Base-by-base conservation (phyloP, 2,888 invertebrate species). In the Hipparchia semele region DNA sequence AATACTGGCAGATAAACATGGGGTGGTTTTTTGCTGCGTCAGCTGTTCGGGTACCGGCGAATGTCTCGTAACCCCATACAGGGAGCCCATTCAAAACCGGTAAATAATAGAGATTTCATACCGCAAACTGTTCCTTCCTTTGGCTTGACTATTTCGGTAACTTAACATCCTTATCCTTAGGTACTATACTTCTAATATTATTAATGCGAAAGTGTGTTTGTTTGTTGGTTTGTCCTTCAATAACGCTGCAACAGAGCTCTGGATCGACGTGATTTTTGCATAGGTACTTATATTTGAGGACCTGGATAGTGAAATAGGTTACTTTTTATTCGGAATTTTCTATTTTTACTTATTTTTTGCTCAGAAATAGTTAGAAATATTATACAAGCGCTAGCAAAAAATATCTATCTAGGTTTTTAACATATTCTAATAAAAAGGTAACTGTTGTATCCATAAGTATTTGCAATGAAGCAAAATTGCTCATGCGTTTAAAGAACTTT, bases 11-110 rank as follows among this genome's bases (percentile, higher is more conserved):
- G 39, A 45, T 60, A 51, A 59, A 59, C 51, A 51, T 56, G 86
- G 88, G 89, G 89, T 82, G 45, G 74, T 79, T 86, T 89, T 90
- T 89, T 89, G 87, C 79, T 81, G 70, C 84, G 88, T 90, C 92
- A 92, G 92, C 91, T 92, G 92, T 90, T 90, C 60, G 39, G 56
- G 68, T 23, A 13, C 62, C 12, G 68, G 68, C 46, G 45, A 33
- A 53, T 77, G 76, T 78, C 70, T 78, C 80, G 82, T 83, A 87
- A 87, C 84, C 75, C 78, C 83, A 86, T 80, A 82, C 84, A 76
- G 79, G 79, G 81, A 83, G 70, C 74, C 79, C 76, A 75, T 77
- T 81, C 80, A 84, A 84, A 82, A 80, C 79, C 77, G 76, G 79
- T 80, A 81, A 81, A 85, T 84, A 83, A 82, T 79, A 79, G 81